Evolutionary conservation across 2,888 invertebrate genomes (phyloP), one percentile per base, ranked within the genome.

Genomic region (Dryobota labecula): DNA sequence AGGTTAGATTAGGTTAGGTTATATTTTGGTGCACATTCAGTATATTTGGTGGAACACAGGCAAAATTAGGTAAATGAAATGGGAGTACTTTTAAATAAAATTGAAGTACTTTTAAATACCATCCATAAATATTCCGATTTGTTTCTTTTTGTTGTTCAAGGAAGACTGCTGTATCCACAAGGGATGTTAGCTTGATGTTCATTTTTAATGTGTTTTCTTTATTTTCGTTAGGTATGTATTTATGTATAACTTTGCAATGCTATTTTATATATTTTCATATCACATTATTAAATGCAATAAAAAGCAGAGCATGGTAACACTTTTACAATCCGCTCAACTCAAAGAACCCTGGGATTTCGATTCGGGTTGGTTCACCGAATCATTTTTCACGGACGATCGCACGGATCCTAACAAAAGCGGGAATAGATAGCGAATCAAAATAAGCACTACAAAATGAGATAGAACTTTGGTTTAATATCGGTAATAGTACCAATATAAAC

Each of bases 71-170:
- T n/a, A n/a, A n/a, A n/a, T n/a, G n/a, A n/a, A n/a, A n/a, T n/a
- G n/a, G n/a, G n/a, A n/a, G n/a, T n/a, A n/a, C n/a, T n/a, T n/a
- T n/a, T n/a, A n/a, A n/a, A n/a, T n/a, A n/a, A n/a, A n/a, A n/a
- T n/a, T n/a, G n/a, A n/a, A n/a, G n/a, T n/a, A n/a, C n/a, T n/a
- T n/a, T n/a, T n/a, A n/a, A n/a, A n/a, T n/a, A n/a, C n/a, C n/a
- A n/a, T n/a, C n/a, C n/a, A n/a, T n/a, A n/a, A n/a, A 78, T 73
- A 83, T 74, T 76, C 38, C 1, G 58, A 74, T 74, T 74, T 73
- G 67, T 36, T 71, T 72, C 41, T 73, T 79, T 82, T 66, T 70
- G 38, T 65, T 78, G 58, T 76, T 70, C 33, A 20, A 49, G 56
- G 58, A 78, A 60, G 43, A 36, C 67, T 62, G 38, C 38, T 72